Evolutionary conservation across 2,113 vertebrate species (phyloP).

Genomic region (Eonycteris spelaea): DNA sequence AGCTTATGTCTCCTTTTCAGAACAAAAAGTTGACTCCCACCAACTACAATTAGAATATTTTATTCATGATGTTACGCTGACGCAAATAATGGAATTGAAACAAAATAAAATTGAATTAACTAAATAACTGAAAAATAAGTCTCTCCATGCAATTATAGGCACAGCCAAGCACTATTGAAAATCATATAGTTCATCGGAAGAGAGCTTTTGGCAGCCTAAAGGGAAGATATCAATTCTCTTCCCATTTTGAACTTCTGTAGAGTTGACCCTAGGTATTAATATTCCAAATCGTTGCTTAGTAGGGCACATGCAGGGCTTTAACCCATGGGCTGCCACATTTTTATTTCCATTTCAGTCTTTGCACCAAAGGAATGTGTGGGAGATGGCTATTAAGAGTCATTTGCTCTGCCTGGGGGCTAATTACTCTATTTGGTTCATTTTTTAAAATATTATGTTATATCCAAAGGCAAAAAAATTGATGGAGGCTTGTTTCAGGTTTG

Average conservation of each 20-base stretch:
- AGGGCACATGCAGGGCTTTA: conserved; percentile 46
- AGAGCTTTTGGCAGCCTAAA: conserved; percentile 6
- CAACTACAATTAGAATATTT: not conserved
- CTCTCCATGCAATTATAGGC: not conserved
- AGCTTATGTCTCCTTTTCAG: not conserved
- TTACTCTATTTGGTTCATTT: conserved; percentile 76
- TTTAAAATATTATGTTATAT: conserved; percentile 80
- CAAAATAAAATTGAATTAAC: not conserved
- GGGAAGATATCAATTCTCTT: conserved; percentile 32
- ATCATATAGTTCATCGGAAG: not conserved
- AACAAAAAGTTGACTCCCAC: not conserved
- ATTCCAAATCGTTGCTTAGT: conserved; percentile 3
- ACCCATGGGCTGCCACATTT: conserved; percentile 34
- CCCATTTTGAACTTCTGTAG: conserved; percentile 7
- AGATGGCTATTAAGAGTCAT: conserved; percentile 60
- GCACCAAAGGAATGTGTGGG: conserved; percentile 51
- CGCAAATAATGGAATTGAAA: not conserved
- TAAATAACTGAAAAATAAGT: not conserved
- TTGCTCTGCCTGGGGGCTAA: conserved; percentile 74
- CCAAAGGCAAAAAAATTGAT: conserved; percentile 79
- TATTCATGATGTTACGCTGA: not conserved
- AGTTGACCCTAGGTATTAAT: not conserved
- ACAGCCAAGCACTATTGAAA: conserved; percentile 18
- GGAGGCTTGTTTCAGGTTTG: conserved; percentile 78
- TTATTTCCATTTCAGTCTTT: conserved; percentile 50